phyloP scores from a whole-genome alignment of 2,888 invertebrate species.

The Sialis fuliginosa region DNA sequence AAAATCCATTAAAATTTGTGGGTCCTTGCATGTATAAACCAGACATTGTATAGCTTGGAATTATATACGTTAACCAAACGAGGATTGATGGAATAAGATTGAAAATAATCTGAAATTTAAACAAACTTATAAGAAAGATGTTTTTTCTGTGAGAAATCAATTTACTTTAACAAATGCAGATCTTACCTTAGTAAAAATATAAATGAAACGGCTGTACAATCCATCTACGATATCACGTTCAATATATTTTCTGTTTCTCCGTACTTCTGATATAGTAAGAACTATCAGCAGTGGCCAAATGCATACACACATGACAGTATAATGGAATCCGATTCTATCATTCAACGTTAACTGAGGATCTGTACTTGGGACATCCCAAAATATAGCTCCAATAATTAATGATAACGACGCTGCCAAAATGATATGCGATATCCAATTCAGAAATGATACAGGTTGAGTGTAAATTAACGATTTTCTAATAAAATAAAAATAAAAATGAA shows the following conservation, averaged over 20 bases:
- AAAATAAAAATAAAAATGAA: constrained; percentile 12
- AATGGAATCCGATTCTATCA: constrained; percentile 75
- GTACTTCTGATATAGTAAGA: constrained; percentile 37
- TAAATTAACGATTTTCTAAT: constrained; percentile 49
- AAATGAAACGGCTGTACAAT: constrained; percentile 61
- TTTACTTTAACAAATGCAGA: neutral
- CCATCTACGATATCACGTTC: constrained; percentile 67
- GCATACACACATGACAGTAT: constrained; percentile 58
- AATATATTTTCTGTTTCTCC: constrained; percentile 40
- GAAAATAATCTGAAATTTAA: constrained; percentile 42
- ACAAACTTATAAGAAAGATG: no score
- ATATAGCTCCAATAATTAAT: constrained; percentile 67
- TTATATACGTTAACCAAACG: constrained; percentile 67
- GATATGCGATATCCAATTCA: constrained; percentile 60
- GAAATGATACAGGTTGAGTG: constrained; percentile 70
- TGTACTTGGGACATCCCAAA: constrained; percentile 71
- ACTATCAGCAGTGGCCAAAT: constrained; percentile 62
- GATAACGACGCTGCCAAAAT: constrained; percentile 68
- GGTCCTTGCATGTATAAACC: constrained; percentile 57
- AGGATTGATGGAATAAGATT: constrained; percentile 61
- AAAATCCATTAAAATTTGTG: constrained; percentile 48
- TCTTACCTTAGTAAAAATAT: constrained; percentile 58
- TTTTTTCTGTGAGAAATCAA: no score
- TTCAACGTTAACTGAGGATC: constrained; percentile 56
- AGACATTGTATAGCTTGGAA: constrained; percentile 80